phyloP scores from a whole-genome alignment of 2,113 vertebrate genomes.

The Asarcornis scutulata region DNA sequence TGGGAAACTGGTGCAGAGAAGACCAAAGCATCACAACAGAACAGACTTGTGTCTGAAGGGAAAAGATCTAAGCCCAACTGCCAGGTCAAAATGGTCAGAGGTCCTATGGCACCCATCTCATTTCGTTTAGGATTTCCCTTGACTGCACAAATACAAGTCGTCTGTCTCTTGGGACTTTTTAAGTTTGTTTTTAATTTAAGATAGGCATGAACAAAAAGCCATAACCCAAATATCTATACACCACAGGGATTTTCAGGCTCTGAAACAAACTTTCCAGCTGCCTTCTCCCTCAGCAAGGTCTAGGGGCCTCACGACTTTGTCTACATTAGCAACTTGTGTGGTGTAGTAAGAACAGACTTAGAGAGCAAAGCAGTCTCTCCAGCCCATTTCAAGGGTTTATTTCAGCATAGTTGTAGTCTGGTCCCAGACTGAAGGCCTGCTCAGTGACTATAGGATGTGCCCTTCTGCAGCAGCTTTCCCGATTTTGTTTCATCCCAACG shows the following conservation, averaged over 20 bases:
- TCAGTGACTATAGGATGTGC: neutral
- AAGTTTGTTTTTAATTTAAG: slow-evolving; percentile 21
- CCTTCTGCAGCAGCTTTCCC: neutral
- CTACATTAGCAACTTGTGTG: neutral
- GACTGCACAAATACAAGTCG: neutral
- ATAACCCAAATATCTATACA: neutral
- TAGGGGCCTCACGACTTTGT: neutral
- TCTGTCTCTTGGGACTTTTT: neutral
- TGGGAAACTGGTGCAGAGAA: neutral
- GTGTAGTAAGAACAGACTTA: neutral
- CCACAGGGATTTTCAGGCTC: neutral
- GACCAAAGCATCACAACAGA: neutral
- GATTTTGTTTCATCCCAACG: neutral
- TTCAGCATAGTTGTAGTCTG: neutral
- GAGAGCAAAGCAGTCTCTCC: neutral
- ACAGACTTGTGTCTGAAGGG: neutral
- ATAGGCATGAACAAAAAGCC: neutral
- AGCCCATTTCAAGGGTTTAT: neutral
- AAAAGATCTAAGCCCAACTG: neutral
- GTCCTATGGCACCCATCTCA: neutral
- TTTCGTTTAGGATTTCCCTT: neutral
- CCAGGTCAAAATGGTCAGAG: neutral
- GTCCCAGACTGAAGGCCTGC: neutral
- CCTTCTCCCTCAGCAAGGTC: neutral
- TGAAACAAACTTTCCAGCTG: neutral